Conservation (phyloP, 1,140 invertebrate genomes). For the Cherax quadricarinatus region DNA sequence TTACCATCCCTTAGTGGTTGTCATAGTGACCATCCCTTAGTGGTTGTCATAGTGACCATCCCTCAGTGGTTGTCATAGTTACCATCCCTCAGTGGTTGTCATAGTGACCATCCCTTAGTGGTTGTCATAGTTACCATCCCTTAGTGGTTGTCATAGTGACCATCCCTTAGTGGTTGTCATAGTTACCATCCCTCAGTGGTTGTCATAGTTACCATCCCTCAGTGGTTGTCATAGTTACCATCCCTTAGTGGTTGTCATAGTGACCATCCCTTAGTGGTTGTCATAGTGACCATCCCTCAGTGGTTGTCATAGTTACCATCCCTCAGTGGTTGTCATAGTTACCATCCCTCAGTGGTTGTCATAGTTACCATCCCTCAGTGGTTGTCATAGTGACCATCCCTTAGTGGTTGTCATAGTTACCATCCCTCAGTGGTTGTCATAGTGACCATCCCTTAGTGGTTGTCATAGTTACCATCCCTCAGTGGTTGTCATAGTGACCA, state of each 20-base stretch:
- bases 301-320: too few species aligned
- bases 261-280: background rate
- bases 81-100: background rate
- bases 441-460: too few species aligned
- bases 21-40: background rate
- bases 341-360: background rate
- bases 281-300: background rate
- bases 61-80: too few species aligned
- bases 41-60: too few species aligned
- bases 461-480: too few species aligned
- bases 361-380: background rate
- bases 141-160: background rate
- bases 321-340: too few species aligned
- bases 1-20: background rate
- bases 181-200: too few species aligned
- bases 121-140: background rate
- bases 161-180: too few species aligned
- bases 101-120: background rate
- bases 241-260: background rate
- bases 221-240: background rate
- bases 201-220: too few species aligned
- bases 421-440: too few species aligned
- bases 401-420: background rate
- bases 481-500: too few species aligned
- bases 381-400: background rate